Conservation (phyloP, 2,113 vertebrate species). For the Macroglossus sobrinus region DNA sequence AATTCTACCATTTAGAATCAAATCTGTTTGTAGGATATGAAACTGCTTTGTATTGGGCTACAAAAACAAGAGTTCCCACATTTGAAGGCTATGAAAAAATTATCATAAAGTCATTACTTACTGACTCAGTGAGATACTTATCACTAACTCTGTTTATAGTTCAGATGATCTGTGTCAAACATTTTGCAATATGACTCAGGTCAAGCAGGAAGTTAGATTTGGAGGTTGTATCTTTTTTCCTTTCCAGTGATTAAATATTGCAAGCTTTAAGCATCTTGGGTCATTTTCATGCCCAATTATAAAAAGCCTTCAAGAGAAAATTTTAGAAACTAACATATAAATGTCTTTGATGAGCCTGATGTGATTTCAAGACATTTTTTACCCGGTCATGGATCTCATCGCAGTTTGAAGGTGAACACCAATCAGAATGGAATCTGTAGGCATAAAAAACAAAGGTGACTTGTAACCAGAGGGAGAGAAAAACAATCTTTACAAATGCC, state of each 20-base stretch:
- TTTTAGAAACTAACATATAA: conserved; percentile 83
- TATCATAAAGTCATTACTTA: neutral
- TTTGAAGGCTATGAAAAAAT: conserved; percentile 35
- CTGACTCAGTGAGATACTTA: neutral
- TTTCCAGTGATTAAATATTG: neutral
- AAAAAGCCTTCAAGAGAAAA: conserved; percentile 47
- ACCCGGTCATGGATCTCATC: conserved; percentile 94
- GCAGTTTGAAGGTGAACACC: conserved; percentile 85
- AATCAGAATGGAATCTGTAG: conserved; percentile 86
- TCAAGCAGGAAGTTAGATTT: neutral
- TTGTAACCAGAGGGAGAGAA: neutral
- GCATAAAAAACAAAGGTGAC: conserved; percentile 48
- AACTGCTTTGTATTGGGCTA: neutral
- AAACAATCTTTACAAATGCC: neutral
- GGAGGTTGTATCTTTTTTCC: neutral
- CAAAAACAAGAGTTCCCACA: neutral
- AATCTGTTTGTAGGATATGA: neutral
- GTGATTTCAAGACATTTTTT: conserved; percentile 91
- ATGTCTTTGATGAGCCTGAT: conserved; percentile 83
- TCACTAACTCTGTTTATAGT: neutral
- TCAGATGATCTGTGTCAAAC: neutral
- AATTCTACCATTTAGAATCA: neutral
- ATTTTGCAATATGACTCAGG: neutral
- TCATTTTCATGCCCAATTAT: neutral
- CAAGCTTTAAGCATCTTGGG: neutral